Conservation (phyloP, 2,113 vertebrate genomes). For the Dendrocopos noguchii region DNA sequence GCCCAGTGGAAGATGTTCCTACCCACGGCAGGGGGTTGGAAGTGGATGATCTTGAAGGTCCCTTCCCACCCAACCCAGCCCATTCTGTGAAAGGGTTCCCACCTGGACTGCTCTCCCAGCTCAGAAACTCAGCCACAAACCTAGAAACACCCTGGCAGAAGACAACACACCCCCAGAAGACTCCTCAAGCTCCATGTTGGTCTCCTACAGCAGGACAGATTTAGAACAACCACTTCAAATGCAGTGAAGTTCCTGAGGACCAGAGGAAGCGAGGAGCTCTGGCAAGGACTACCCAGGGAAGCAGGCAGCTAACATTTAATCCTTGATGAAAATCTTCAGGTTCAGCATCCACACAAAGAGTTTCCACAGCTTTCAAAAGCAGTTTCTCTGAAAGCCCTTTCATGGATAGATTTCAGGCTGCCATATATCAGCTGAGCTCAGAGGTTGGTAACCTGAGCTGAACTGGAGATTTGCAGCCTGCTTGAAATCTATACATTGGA, state of each 20-base stretch:
- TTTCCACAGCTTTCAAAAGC: background rate
- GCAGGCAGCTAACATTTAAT: conserved; percentile 41
- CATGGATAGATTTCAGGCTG: background rate
- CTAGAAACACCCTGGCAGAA: background rate
- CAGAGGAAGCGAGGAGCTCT: conserved; percentile 54
- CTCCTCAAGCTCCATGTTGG: background rate
- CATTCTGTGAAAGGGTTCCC: background rate
- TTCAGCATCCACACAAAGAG: background rate
- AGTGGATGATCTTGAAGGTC: too few species aligned
- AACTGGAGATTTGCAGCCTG: background rate
- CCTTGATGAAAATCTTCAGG: background rate
- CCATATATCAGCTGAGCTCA: background rate
- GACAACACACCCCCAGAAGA: background rate
- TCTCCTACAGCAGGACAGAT: conserved; percentile 30
- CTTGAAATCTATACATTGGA: background rate
- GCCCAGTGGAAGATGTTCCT: too few species aligned
- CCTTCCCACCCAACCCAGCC: too few species aligned
- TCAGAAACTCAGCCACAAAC: background rate
- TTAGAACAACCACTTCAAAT: conserved; percentile 49
- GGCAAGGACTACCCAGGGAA: conserved; percentile 20
- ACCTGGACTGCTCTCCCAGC: background rate
- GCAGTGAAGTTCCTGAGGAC: conserved; percentile 13
- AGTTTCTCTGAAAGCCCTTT: background rate
- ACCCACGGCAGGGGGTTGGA: too few species aligned
- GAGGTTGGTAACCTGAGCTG: background rate